Evolutionary conservation across 92 coral and sea anemone species (phyloP).

Genomic region (Porites rus): DNA sequence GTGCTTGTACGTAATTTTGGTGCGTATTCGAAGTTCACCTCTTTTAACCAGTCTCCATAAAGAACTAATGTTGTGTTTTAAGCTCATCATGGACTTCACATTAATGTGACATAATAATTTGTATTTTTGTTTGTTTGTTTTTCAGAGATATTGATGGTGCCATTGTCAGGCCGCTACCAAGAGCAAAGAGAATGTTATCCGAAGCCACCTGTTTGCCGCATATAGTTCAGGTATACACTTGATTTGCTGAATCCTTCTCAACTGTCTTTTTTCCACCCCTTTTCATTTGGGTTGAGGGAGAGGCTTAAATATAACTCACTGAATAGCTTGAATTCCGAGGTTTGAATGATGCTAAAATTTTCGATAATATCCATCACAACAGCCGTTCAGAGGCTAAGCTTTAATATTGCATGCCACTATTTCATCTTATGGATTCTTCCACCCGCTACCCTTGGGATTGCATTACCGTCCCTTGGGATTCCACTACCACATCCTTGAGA

Average conservation of each 20-base stretch:
- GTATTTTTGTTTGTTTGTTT: background rate
- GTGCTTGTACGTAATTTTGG: too few species aligned
- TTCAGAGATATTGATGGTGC: constrained; percentile 93
- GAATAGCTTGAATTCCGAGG: too few species aligned
- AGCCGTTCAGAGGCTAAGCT: too few species aligned
- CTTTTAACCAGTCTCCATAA: too few species aligned
- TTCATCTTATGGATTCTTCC: too few species aligned
- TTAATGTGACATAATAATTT: background rate
- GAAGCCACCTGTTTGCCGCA: constrained; percentile 97
- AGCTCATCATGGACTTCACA: background rate
- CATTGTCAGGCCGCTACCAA: constrained; percentile 96
- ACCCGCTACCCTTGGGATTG: too few species aligned
- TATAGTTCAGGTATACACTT: constrained; percentile 81
- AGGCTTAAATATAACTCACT: background rate
- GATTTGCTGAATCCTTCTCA: background rate
- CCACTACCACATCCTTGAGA: too few species aligned
- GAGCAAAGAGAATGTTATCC: constrained; percentile 97
- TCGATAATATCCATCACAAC: too few species aligned
- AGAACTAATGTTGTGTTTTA: background rate
- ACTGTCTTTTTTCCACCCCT: background rate
- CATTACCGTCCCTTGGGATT: too few species aligned
- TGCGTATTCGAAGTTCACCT: too few species aligned
- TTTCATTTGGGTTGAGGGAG: background rate
- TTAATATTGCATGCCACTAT: too few species aligned
- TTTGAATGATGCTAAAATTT: too few species aligned